These are phyloP conservation scores for Motacilla alba DNA, from an alignment of 2,113 vertebrate genomes.

Conservation along the genomic window DNA sequence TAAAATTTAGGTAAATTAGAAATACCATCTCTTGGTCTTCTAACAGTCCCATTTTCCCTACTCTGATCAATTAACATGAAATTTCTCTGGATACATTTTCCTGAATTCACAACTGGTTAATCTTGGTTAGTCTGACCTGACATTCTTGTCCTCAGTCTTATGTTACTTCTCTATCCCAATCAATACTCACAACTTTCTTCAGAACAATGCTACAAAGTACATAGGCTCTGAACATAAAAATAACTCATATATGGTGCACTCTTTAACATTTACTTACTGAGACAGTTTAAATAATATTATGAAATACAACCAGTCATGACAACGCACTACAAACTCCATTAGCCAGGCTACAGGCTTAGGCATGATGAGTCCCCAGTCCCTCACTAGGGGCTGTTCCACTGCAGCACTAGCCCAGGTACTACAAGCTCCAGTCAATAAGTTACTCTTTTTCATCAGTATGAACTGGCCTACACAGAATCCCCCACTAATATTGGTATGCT, in stretches of 20 bases:
- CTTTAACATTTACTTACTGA: neutral
- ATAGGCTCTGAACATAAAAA: neutral
- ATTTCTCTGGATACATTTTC: neutral
- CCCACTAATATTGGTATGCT: neutral
- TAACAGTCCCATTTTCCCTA: neutral
- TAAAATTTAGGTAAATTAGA: neutral
- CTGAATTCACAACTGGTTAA: neutral
- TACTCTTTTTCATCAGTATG: neutral
- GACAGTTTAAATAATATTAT: neutral
- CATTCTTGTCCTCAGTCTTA: neutral
- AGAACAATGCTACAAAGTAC: neutral
- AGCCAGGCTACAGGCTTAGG: neutral
- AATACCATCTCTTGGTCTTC: neutral
- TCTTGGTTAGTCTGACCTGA: neutral
- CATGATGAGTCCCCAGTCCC: neutral
- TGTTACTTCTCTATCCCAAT: neutral
- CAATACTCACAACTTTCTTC: neutral
- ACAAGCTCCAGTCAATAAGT: neutral
- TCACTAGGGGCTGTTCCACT: neutral
- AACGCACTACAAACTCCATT: neutral
- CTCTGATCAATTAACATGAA: neutral
- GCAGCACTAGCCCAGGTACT: neutral
- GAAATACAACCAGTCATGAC: neutral
- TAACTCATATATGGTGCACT: neutral
- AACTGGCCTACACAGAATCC: neutral